These are phyloP conservation scores for Sparidentex hasta DNA, from an alignment of 2,797 vertebrate species.

Conservation along the genomic window DNA sequence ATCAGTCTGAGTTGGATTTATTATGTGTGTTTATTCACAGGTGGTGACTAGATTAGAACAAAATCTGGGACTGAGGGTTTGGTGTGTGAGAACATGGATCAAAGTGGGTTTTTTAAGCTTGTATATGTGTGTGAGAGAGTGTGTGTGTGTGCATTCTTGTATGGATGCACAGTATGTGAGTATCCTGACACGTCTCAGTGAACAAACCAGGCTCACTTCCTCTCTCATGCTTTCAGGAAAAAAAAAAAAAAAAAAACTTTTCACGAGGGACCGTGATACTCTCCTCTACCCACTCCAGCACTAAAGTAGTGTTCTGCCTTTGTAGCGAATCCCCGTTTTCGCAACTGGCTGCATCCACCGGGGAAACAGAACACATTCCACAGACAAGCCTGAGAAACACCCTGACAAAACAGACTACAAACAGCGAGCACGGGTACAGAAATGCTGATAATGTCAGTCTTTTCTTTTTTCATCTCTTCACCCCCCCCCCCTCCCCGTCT, in stretches of 20 bases:
- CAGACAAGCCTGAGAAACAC: slow-evolving; percentile 69
- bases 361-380: slow-evolving; percentile 63
- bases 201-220: slow-evolving; percentile 49
- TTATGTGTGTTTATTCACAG: slow-evolving; percentile 27
- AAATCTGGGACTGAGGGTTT: slow-evolving; percentile 15
- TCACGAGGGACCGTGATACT: slow-evolving; percentile 58
- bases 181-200: slow-evolving; percentile 42
- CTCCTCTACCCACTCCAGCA: slow-evolving; percentile 46
- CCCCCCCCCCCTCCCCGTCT: slow-evolving; percentile 14
- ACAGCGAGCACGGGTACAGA: slow-evolving; percentile 50
- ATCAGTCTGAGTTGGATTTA: slow-evolving; percentile 17
- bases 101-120: slow-evolving; percentile 52
- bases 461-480: slow-evolving; percentile 10
- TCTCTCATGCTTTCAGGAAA: slow-evolving; percentile 59
- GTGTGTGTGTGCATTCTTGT: slow-evolving; percentile 6
- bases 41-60: slow-evolving; percentile 17
- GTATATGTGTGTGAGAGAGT: slow-evolving; percentile 1
- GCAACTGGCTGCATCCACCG: slow-evolving; percentile 53
- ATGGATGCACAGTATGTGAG: slow-evolving; percentile 29
- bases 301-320: slow-evolving; percentile 65
- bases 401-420: slow-evolving; percentile 74
- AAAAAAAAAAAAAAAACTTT: slow-evolving; percentile 57
- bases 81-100: slow-evolving; percentile 32
- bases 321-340: slow-evolving; percentile 62
- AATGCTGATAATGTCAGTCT: slow-evolving; percentile 65